These are phyloP conservation scores for Sarcoramphus papa DNA, from an alignment of 2,797 vertebrate genomes.

Conservation along the genomic window DNA sequence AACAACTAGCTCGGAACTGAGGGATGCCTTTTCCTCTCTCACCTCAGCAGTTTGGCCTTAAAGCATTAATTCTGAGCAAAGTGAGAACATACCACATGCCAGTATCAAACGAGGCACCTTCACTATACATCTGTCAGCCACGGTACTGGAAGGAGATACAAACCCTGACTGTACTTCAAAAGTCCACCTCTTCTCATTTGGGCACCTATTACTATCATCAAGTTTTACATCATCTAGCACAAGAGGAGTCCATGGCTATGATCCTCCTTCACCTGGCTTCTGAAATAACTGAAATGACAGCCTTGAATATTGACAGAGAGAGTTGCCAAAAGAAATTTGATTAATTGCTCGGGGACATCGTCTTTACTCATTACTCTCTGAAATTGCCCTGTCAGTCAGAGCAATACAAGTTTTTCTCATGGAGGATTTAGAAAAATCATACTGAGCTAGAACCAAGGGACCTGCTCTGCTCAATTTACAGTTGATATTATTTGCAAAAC, in stretches of 20 bases:
- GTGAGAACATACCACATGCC: not conserved
- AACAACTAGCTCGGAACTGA: not conserved
- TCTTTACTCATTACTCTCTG: not conserved
- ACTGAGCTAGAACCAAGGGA: not conserved
- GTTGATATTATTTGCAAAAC: not conserved
- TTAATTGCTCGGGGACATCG: not conserved
- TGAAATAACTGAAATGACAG: constrained; percentile 23
- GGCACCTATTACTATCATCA: not conserved
- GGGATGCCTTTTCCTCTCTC: not conserved
- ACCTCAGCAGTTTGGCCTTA: not conserved
- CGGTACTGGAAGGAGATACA: not conserved
- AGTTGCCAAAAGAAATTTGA: constrained; percentile 1
- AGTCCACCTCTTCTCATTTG: not conserved
- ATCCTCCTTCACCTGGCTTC: not conserved
- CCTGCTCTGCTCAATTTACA: not conserved
- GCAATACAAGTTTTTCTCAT: not conserved
- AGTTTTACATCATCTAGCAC: not conserved
- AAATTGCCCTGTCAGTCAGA: constrained; percentile 43
- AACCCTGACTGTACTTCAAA: not conserved
- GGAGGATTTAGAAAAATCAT: not conserved
- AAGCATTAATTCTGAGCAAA: not conserved
- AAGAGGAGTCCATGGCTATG: not conserved
- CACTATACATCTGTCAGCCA: not conserved
- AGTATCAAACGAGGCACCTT: not conserved
- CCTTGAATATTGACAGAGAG: not conserved